phyloP scores from a whole-genome alignment of 2,888 invertebrate species.

The Lepidonotus clava region DNA sequence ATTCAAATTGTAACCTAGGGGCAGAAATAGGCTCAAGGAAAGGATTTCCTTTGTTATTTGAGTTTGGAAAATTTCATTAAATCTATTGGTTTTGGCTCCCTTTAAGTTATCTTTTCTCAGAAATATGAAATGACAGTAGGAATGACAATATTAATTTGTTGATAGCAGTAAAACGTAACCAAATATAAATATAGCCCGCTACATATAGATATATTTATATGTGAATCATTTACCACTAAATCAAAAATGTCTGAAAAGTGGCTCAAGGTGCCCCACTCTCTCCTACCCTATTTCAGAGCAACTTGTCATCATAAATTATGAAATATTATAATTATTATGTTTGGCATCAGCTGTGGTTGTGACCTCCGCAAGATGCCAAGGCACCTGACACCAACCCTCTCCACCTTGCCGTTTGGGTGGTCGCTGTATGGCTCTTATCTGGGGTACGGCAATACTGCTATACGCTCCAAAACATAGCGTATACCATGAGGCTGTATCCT shows the following conservation, averaged over 20 bases:
- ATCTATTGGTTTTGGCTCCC: no score
- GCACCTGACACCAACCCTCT: not conserved
- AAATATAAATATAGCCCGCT: not conserved
- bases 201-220: slow-evolving; percentile 14
- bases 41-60: no score
- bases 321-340: not conserved
- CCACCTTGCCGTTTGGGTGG: no score
- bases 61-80: no score
- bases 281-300: no score
- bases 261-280: no score
- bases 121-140: no score
- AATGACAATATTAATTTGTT: not conserved
- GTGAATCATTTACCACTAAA: not conserved
- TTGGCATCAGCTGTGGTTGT: slow-evolving; percentile 7
- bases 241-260: not conserved
- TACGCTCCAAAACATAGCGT: not conserved
- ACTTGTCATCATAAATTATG: not conserved
- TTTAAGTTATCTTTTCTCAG: no score
- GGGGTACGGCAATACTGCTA: not conserved
- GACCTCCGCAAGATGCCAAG: not conserved
- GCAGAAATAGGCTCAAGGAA: no score
- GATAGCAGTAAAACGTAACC: not conserved
- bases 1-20: no score
- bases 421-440: no score
- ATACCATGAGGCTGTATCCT: not conserved